phyloP scores from a whole-genome alignment of 2,113 vertebrate genomes.

The Sorex fumeus region DNA sequence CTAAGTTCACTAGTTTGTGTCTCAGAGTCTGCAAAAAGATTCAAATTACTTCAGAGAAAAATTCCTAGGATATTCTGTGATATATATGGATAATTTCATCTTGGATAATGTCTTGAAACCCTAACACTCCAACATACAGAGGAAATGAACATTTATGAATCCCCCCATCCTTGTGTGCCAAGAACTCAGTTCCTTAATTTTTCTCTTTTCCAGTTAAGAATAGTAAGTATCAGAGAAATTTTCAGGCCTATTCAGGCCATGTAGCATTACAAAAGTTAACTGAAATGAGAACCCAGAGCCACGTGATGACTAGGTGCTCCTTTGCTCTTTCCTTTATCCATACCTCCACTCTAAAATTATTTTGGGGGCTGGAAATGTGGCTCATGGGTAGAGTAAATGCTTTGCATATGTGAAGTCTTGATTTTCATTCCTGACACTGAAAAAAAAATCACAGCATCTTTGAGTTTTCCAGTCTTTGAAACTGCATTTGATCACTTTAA shows the following conservation, averaged over 20 bases:
- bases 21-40: background rate
- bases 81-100: background rate
- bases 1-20: background rate
- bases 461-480: background rate
- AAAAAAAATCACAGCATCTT: background rate
- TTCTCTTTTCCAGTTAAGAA: constrained; percentile 3
- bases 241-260: background rate
- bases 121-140: background rate
- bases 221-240: constrained; percentile 9
- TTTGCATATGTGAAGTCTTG: no score
- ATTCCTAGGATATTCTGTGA: background rate
- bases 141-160: background rate
- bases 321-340: background rate
- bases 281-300: background rate
- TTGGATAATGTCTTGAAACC: background rate
- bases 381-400: no score
- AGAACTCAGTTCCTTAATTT: background rate
- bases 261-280: background rate
- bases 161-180: background rate
- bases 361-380: no score
- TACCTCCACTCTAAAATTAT: background rate
- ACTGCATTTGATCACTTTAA: background rate
- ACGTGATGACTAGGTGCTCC: background rate
- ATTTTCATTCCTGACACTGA: no score
- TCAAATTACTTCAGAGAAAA: background rate